Evolutionary conservation across 2,888 invertebrate genomes (phyloP).

Genomic region (Drosophila crucigera): DNA sequence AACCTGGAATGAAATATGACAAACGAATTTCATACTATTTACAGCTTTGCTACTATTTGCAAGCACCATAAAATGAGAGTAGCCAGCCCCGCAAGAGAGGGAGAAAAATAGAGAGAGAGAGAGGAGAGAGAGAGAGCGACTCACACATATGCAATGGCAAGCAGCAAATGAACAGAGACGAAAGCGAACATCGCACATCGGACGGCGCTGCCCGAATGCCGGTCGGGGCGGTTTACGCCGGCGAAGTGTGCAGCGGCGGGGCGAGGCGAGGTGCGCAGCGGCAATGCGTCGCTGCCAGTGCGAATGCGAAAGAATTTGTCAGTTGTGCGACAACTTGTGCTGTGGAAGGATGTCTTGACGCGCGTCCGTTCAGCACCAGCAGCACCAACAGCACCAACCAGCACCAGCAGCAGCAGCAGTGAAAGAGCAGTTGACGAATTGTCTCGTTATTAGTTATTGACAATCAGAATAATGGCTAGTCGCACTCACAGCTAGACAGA

Average conservation of each 20-base stretch:
- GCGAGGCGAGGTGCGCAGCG: conserved; percentile 21
- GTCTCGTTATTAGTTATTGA: conserved; percentile 39
- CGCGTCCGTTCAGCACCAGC: conserved; percentile 75
- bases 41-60: conserved; percentile 32
- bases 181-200: conserved; percentile 25
- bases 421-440: conserved; percentile 27
- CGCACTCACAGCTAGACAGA: conserved; percentile 18
- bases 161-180: conserved; percentile 62
- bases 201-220: conserved; percentile 42
- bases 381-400: conserved; percentile 15
- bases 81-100: conserved; percentile 13
- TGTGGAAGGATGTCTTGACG: conserved; percentile 86
- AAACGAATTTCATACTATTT: conserved; percentile 30
- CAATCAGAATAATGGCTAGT: conserved; percentile 48
- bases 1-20: not conserved
- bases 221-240: conserved; percentile 43
- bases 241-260: conserved; percentile 1
- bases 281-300: conserved; percentile 48
- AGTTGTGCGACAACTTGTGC: conserved; percentile 89
- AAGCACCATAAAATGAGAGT: conserved; percentile 11
- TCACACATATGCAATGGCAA: conserved; percentile 55
- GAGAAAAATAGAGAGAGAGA: conserved; percentile 13
- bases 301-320: conserved; percentile 77
- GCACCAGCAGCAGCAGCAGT: conserved; percentile 22
- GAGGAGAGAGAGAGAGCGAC: conserved; percentile 26